Conservation (phyloP, 1,140 invertebrate genomes). For the Pseudobourletiella spinata region DNA sequence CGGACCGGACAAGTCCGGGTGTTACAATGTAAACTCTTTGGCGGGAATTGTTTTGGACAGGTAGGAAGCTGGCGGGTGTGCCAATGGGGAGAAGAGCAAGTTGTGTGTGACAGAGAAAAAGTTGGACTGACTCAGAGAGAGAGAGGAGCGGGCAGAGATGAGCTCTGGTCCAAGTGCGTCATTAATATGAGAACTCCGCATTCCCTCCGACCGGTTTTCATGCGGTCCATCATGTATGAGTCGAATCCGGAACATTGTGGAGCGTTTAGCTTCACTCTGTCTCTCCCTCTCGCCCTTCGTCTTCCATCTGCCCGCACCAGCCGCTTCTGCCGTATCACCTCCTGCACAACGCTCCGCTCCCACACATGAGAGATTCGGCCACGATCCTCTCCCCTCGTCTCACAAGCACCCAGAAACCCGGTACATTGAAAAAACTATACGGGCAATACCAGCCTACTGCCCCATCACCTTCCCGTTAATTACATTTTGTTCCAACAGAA, state of each 20-base stretch:
- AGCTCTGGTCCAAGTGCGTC: slow-evolving; percentile 1
- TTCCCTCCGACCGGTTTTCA: slow-evolving; percentile 5
- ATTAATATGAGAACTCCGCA: neutral
- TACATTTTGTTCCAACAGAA: too few species aligned
- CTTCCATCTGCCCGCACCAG: neutral
- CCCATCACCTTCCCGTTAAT: too few species aligned
- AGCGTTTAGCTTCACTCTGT: neutral
- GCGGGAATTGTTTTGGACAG: too few species aligned
- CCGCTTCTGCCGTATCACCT: too few species aligned
- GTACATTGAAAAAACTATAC: too few species aligned
- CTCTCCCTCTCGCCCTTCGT: neutral
- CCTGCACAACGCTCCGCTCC: too few species aligned
- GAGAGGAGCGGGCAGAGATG: neutral
- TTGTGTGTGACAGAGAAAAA: neutral
- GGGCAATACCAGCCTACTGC: too few species aligned
- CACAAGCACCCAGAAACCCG: neutral
- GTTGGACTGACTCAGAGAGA: neutral
- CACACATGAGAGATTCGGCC: neutral
- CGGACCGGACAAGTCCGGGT: too few species aligned
- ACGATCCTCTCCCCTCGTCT: neutral
- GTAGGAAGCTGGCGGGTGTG: too few species aligned
- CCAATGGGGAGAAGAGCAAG: neutral
- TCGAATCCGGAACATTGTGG: neutral
- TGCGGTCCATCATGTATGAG: neutral
- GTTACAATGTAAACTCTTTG: too few species aligned